These are phyloP conservation scores for Luidia sarsii DNA, from an alignment of 53 echinoderm and acorn worm species.

Conservation along the genomic window DNA sequence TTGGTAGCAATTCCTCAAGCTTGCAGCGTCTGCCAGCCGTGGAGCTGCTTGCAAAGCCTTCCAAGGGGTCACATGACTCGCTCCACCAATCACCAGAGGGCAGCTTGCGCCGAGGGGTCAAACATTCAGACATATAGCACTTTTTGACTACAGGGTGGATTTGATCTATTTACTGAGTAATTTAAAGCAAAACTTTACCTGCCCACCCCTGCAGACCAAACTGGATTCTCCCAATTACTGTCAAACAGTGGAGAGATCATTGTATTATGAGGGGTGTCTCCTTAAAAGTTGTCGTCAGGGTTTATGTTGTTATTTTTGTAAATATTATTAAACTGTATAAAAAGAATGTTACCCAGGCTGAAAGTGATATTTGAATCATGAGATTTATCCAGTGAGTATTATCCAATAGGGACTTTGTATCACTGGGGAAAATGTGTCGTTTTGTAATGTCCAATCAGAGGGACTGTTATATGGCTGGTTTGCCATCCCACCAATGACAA, in stretches of 20 bases:
- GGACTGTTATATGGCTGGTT: neutral
- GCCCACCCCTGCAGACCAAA: constrained; percentile 22
- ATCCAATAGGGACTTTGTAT: no score
- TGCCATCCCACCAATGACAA: constrained; percentile 22
- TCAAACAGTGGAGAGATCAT: constrained; percentile 51
- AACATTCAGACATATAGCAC: constrained; percentile 77
- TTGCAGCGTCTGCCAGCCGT: constrained; percentile 22
- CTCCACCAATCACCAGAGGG: constrained; percentile 66
- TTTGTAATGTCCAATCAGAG: constrained; percentile 27
- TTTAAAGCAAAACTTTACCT: neutral
- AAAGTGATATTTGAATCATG: neutral
- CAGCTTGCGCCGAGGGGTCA: constrained; percentile 70
- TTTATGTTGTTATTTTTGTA: constrained; percentile 39
- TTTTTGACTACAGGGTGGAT: constrained; percentile 38
- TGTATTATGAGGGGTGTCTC: constrained; percentile 26
- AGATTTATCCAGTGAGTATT: neutral
- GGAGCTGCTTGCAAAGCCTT: neutral
- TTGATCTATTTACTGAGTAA: neutral
- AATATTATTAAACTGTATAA: constrained; percentile 9
- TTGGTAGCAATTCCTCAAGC: constrained; percentile 36
- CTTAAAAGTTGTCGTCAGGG: constrained; percentile 33
- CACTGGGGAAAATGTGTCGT: neutral
- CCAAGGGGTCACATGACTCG: constrained; percentile 32
- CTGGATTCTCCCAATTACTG: constrained; percentile 48
- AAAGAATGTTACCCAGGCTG: constrained; percentile 1